Conservation (phyloP, 2,888 invertebrate species). For the Harmothoe impar region DNA sequence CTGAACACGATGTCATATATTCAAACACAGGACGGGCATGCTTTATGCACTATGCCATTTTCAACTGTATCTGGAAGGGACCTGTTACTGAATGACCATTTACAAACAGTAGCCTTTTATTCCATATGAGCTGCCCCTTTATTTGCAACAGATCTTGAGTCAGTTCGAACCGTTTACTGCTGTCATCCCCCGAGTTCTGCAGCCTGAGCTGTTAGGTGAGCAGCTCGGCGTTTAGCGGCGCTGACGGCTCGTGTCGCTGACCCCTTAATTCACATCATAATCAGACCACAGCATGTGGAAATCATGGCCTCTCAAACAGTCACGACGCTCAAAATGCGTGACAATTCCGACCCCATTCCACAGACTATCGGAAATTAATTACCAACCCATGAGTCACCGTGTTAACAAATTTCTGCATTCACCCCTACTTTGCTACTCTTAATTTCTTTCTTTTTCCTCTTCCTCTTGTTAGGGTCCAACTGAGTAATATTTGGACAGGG, state of each 20-base stretch:
- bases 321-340: slow-evolving; percentile 4
- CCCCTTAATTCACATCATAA: slow-evolving; percentile 39
- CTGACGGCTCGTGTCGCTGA: slow-evolving; percentile 10
- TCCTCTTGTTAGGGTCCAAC: background rate
- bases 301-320: slow-evolving; percentile 8
- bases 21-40: no score
- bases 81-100: no score
- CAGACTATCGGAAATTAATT: slow-evolving; percentile 34
- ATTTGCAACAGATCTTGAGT: no score
- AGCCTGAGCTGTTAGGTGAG: background rate
- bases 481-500: background rate
- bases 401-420: background rate
- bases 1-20: no score
- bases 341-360: slow-evolving; percentile 6
- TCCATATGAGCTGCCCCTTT: no score
- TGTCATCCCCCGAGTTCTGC: no score
- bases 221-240: background rate
- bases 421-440: background rate
- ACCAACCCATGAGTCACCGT: slow-evolving; percentile 6
- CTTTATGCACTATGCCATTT: no score
- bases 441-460: background rate
- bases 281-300: slow-evolving; percentile 2
- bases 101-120: no score
- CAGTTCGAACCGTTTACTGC: no score
- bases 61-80: no score